A percentile compares a stretch with the other conserved stretches of the same genome.
Conservation (phyloP, 2,888 invertebrate genomes). For the Drosophila demipolita region DNA sequence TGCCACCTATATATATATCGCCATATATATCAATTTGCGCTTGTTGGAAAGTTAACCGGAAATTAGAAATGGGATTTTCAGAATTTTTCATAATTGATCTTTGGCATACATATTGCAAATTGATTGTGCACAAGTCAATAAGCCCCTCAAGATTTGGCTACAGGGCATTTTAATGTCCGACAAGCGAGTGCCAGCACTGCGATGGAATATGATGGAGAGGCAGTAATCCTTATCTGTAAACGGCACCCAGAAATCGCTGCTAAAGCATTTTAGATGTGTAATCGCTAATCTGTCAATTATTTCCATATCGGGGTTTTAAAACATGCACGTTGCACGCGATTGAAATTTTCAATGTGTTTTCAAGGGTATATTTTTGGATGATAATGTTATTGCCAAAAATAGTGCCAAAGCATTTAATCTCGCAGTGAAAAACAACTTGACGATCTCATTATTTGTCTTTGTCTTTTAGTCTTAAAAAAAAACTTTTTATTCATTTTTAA, state of each 20-base stretch:
- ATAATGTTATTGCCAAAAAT: neutral
- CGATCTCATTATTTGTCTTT: neutral
- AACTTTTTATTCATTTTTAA: neutral
- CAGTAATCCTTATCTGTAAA: constrained; percentile 33
- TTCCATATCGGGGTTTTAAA: neutral
- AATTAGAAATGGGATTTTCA: neutral
- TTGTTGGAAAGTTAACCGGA: neutral
- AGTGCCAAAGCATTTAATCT: neutral
- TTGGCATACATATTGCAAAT: too few relatives aligned
- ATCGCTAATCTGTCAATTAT: constrained; percentile 24
- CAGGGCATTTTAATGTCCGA: constrained; percentile 1
- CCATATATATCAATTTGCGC: neutral
- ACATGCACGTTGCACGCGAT: constrained; percentile 29
- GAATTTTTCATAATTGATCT: too few relatives aligned
- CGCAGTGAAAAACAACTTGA: neutral
- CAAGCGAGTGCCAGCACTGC: neutral
- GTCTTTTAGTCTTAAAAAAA: neutral
- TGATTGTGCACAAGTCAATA: neutral
- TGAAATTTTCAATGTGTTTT: constrained; percentile 1
- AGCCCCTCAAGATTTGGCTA: neutral
- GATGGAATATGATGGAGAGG: constrained; percentile 12
- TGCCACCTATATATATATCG: neutral
- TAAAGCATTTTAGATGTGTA: constrained; percentile 24
- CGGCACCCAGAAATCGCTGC: constrained; percentile 3
- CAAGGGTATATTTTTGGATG: neutral